Percentiles rank a stretch among this genome's conserved stretches.
These are phyloP conservation scores for Pachycephala philippinensis DNA, from an alignment of 2,113 vertebrate species.

Conservation along the genomic window DNA sequence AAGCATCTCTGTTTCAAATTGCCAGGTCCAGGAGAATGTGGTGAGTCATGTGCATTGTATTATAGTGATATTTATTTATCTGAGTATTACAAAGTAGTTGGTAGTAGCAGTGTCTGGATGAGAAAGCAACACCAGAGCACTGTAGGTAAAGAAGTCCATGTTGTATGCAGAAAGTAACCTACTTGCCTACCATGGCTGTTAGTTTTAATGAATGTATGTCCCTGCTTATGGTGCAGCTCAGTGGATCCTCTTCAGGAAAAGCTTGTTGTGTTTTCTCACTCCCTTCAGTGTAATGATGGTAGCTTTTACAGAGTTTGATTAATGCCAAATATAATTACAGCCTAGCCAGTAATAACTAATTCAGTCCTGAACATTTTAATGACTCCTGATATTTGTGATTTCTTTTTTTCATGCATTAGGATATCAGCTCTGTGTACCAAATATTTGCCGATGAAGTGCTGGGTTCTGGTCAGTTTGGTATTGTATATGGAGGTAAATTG, in stretches of 20 bases:
- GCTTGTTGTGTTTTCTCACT: background rate
- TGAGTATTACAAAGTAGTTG: background rate
- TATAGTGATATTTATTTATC: background rate
- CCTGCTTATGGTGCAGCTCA: background rate
- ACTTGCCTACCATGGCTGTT: background rate
- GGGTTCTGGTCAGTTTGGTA: slow-evolving; percentile 97
- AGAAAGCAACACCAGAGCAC: background rate
- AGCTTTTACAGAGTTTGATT: background rate
- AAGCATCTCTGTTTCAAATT: slow-evolving; percentile 97
- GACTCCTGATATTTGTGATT: background rate
- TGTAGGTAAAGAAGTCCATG: background rate
- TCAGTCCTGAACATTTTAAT: background rate
- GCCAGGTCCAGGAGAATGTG: slow-evolving; percentile 97
- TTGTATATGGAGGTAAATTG: slow-evolving; percentile 93
- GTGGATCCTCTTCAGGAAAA: background rate
- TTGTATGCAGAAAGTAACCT: background rate
- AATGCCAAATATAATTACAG: background rate
- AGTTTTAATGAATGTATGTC: background rate
- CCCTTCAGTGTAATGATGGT: background rate
- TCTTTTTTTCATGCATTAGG: slow-evolving; percentile 71
- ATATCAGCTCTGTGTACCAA: slow-evolving; percentile 96
- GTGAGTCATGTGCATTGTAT: slow-evolving; percentile 74
- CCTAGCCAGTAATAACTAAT: background rate
- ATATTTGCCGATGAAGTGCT: slow-evolving; percentile 99
- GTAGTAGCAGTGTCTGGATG: background rate